A percentile compares a stretch with the other conserved stretches of the same genome.
Evolutionary conservation across 2,888 invertebrate genomes (phyloP).

Genomic region (Agrochola lota): DNA sequence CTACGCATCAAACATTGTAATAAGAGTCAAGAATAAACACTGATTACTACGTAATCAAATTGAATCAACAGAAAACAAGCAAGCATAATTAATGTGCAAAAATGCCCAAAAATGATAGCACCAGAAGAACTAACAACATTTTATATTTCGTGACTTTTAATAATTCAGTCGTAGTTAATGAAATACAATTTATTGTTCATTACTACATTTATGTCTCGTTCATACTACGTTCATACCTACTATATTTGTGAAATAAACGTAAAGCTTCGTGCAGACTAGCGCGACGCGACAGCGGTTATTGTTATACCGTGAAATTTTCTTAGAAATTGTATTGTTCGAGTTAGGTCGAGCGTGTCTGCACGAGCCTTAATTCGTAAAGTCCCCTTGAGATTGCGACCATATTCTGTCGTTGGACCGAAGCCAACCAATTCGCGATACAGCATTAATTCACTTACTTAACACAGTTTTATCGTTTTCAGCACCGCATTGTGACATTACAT

Average conservation of each 20-base stretch:
- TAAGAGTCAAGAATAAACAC: slow-evolving; percentile 22
- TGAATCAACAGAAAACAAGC: slow-evolving; percentile 13
- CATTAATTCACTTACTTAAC: slow-evolving; percentile 78
- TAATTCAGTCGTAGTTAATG: slow-evolving; percentile 34
- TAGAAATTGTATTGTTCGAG: no score
- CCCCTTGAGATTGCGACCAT: slow-evolving; percentile 82
- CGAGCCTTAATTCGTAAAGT: slow-evolving; percentile 68
- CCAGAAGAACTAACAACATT: slow-evolving; percentile 16
- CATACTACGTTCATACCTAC: no score
- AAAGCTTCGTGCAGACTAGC: slow-evolving; percentile 5
- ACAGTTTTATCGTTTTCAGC: slow-evolving; percentile 68
- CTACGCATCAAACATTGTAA: slow-evolving; percentile 13
- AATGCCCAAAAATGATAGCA: background rate
- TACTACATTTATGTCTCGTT: slow-evolving; percentile 2
- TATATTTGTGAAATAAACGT: slow-evolving; percentile 66
- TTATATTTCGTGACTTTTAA: slow-evolving; percentile 35
- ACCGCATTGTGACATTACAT: slow-evolving; percentile 63
- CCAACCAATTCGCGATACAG: slow-evolving; percentile 80
- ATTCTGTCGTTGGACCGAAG: slow-evolving; percentile 79
- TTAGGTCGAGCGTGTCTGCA: no score
- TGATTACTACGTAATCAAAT: slow-evolving; percentile 11
- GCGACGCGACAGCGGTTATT: no score
- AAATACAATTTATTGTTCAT: slow-evolving; percentile 44
- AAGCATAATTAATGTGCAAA: slow-evolving; percentile 4
- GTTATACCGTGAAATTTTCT: no score